A percentile compares a stretch with the other conserved stretches of the same genome.
These are phyloP conservation scores for Drosophila chauvacae DNA, from an alignment of 1,140 invertebrate genomes.

Conservation along the genomic window DNA sequence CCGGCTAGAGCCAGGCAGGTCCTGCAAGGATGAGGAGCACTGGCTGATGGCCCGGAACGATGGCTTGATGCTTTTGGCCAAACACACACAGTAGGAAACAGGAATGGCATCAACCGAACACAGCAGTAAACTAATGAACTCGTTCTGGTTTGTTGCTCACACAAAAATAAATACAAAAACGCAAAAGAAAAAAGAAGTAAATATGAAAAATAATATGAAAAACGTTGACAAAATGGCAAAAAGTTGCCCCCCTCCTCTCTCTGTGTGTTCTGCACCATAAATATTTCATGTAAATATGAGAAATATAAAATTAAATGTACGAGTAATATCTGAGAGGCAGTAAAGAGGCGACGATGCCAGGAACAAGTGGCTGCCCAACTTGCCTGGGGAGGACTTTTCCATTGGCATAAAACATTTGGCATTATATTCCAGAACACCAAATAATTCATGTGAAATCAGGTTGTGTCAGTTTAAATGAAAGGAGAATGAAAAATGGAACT, in stretches of 20 bases:
- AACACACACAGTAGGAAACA: constrained; percentile 18
- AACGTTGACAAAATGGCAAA: constrained; percentile 60
- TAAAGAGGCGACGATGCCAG: constrained; percentile 11
- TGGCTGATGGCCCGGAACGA: constrained; percentile 43
- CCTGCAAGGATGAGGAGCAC: constrained; percentile 21
- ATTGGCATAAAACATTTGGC: constrained; percentile 35
- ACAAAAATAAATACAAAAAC: constrained; percentile 26
- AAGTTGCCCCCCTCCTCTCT: constrained; percentile 17
- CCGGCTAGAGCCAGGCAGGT: background rate
- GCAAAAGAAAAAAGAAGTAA: background rate
- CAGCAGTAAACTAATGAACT: constrained; percentile 65
- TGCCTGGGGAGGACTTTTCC: background rate
- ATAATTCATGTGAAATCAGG: constrained; percentile 17
- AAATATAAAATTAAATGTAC: constrained; percentile 64
- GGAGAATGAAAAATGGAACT: background rate
- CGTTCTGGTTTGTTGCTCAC: constrained; percentile 48
- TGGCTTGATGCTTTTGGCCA: constrained; percentile 38
- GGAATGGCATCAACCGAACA: constrained; percentile 30
- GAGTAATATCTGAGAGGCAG: constrained; percentile 35
- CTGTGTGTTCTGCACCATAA: constrained; percentile 41
- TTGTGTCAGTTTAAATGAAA: constrained; percentile 10
- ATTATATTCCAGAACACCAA: constrained; percentile 20
- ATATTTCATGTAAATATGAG: constrained; percentile 56
- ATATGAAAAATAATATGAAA: constrained; percentile 18
- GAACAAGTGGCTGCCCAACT: constrained; percentile 3